A percentile compares a stretch with the other conserved stretches of the same genome.
phyloP scores from a whole-genome alignment of 1,140 invertebrate genomes.

The Sycophaga agraensis region DNA sequence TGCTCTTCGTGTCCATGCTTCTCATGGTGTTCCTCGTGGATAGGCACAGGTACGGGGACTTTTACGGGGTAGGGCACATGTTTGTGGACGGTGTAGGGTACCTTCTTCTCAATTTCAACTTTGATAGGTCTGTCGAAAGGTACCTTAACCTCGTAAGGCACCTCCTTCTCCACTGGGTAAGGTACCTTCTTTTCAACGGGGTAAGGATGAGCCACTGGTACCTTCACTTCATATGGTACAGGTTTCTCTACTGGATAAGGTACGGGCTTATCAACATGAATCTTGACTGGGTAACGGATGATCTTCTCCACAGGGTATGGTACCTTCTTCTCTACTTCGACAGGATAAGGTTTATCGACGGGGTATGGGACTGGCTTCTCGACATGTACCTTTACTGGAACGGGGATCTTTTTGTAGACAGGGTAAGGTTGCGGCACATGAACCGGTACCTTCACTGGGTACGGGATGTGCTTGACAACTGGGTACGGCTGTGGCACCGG shows the following conservation, averaged over 20 bases:
- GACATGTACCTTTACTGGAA: conserved; percentile 59
- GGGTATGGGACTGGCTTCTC: conserved; percentile 64
- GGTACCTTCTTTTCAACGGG: conserved; percentile 40
- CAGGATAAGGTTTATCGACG: conserved; percentile 51
- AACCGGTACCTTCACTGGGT: conserved; percentile 63
- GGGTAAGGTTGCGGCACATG: conserved; percentile 63
- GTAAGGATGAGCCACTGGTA: conserved; percentile 50
- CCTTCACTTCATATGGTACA: conserved; percentile 52
- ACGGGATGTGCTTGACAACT: conserved; percentile 47
- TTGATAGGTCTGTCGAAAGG: conserved; percentile 39
- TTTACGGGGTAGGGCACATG: conserved; percentile 50
- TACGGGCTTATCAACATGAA: conserved; percentile 38
- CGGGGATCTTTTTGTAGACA: conserved; percentile 57
- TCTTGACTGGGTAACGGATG: conserved; percentile 43
- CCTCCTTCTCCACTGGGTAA: conserved; percentile 41
- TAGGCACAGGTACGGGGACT: conserved; percentile 33
- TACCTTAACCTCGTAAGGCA: conserved; percentile 41
- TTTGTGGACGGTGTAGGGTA: conserved; percentile 51
- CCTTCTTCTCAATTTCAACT: conserved; percentile 42
- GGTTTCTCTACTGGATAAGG: conserved; percentile 44
- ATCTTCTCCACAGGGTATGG: conserved; percentile 49
- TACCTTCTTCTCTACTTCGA: conserved; percentile 36
- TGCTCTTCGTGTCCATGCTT: conserved; percentile 1
- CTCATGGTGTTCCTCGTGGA: conserved; percentile 5
- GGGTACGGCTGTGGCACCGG: conserved; percentile 64